Percentiles rank a stretch among this genome's conserved stretches.
Evolutionary conservation across 2,888 invertebrate genomes (phyloP).

Genomic region (Drosophila suboccidentalis): DNA sequence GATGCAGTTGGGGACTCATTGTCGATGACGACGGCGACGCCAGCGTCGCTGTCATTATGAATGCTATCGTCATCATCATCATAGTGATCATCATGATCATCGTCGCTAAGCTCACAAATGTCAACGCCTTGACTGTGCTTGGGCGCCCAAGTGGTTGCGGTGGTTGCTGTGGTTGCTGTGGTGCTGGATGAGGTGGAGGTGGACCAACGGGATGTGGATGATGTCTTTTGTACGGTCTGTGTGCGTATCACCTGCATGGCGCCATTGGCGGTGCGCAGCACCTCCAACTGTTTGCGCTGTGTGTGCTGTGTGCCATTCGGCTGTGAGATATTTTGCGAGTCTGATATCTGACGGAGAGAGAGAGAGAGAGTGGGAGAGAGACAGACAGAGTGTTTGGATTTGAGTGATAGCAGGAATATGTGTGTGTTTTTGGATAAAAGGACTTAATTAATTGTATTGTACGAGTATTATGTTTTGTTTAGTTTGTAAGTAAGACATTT

Average conservation of each 20-base stretch:
- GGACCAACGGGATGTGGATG: conserved; percentile 85
- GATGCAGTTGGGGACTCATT: conserved; percentile 49
- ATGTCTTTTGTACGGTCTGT: conserved; percentile 85
- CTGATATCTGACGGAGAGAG: conserved; percentile 83
- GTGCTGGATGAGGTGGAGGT: conserved; percentile 66
- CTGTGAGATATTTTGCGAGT: conserved; percentile 86
- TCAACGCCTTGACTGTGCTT: conserved; percentile 63
- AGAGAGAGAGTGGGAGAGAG: conserved; percentile 55
- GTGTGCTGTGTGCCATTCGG: conserved; percentile 85
- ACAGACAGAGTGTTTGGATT: conserved; percentile 59
- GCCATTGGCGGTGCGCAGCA: conserved; percentile 89
- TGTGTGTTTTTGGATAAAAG: conserved; percentile 26
- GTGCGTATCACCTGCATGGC: conserved; percentile 90
- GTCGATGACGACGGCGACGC: conserved; percentile 45
- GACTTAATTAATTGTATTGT: conserved; percentile 44
- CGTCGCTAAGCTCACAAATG: conserved; percentile 75
- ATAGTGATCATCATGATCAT: conserved; percentile 53
- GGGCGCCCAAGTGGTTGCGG: conserved; percentile 39
- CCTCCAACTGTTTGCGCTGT: conserved; percentile 88
- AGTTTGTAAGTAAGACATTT: conserved; percentile 42
- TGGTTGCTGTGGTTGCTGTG: conserved; percentile 50
- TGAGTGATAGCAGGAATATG: conserved; percentile 67
- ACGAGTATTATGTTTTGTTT: conserved; percentile 23
- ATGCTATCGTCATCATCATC: conserved; percentile 45
- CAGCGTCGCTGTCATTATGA: conserved; percentile 62